These are phyloP conservation scores for Centruroides vittatus DNA, from an alignment of 1,140 invertebrate genomes.

Conservation along the genomic window DNA sequence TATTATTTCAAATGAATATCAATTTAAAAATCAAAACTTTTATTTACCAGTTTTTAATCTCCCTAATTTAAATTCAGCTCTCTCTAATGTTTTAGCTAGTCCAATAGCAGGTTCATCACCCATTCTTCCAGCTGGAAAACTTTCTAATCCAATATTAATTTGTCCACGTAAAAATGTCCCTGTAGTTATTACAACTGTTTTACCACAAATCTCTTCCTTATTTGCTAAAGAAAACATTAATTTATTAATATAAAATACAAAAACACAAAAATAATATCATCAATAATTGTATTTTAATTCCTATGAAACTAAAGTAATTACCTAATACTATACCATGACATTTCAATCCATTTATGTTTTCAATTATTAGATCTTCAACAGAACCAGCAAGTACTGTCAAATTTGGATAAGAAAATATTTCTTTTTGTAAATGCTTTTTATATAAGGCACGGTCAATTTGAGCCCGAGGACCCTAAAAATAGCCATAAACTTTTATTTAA, in stretches of 20 bases:
- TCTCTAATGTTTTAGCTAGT: constrained; percentile 59
- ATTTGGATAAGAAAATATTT: constrained; percentile 47
- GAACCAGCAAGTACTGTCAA: constrained; percentile 53
- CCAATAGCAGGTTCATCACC: constrained; percentile 69
- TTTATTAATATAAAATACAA: too few relatives aligned
- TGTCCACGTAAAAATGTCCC: constrained; percentile 84
- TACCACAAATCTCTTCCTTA: constrained; percentile 43
- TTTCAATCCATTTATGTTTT: too few relatives aligned
- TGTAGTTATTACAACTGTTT: constrained; percentile 71
- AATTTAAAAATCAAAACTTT: too few relatives aligned
- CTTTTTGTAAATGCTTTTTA: constrained; percentile 64
- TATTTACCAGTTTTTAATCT: constrained; percentile 65
- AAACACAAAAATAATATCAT: too few relatives aligned
- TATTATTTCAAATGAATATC: too few relatives aligned
- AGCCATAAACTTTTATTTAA: too few relatives aligned
- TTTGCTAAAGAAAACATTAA: constrained; percentile 32
- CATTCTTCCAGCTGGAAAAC: constrained; percentile 64
- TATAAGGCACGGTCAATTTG: constrained; percentile 81
- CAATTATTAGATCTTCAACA: constrained; percentile 58
- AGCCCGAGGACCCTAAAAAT: constrained; percentile 51
- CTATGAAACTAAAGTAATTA: too few relatives aligned
- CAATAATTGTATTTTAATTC: too few relatives aligned
- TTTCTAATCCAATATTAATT: constrained; percentile 72
- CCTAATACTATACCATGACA: too few relatives aligned
- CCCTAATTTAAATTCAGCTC: constrained; percentile 59